phyloP scores from a whole-genome alignment of 2,113 vertebrate genomes.

The Taxidea taxus region DNA sequence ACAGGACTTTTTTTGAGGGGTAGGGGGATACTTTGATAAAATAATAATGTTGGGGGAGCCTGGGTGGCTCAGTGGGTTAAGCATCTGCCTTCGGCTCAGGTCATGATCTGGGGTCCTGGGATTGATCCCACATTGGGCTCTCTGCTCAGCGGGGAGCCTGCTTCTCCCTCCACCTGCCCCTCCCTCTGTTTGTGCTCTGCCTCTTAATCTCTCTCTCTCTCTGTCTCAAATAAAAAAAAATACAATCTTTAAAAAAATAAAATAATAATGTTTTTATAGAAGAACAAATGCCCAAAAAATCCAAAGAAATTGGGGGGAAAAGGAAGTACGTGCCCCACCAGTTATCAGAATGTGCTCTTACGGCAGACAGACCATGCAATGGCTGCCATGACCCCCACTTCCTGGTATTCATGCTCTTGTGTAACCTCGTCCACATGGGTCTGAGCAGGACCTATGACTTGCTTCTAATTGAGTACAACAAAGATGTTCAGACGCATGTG shows the following conservation, averaged over 20 bases:
- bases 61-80: no score
- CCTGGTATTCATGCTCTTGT: background rate
- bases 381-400: background rate
- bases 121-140: no score
- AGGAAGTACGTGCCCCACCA: background rate
- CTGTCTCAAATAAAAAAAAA: no score
- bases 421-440: background rate
- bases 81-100: no score
- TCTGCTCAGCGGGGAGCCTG: no score
- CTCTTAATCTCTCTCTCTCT: no score
- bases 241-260: no score
- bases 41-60: conserved; percentile 39
- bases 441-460: background rate
- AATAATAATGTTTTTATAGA: conserved; percentile 19
- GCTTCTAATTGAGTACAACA: background rate
- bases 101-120: no score
- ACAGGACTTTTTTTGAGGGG: background rate
- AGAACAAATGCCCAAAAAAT: conserved; percentile 39
- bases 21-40: background rate
- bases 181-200: no score
- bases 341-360: background rate
- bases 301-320: background rate
- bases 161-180: no score
- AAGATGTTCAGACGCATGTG: background rate
- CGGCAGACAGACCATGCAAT: background rate